Evolutionary conservation across 2,888 invertebrate species (phyloP).

Genomic region (Drosophila kambysellisi): DNA sequence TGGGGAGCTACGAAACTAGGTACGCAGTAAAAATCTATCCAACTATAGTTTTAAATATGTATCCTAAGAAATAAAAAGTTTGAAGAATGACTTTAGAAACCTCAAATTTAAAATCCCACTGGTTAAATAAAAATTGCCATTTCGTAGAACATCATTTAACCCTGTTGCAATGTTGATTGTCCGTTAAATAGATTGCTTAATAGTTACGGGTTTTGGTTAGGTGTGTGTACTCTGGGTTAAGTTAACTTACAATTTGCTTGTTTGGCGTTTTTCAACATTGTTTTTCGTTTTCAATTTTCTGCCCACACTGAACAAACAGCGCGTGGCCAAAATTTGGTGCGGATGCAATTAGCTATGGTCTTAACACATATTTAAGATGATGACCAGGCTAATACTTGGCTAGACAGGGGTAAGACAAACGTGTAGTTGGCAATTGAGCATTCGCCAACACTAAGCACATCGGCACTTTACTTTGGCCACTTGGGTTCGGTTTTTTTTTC

Average conservation of each 20-base stretch:
- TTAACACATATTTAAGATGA: not conserved
- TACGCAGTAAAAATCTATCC: slow-evolving; percentile 33
- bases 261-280: slow-evolving; percentile 48
- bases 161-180: not conserved
- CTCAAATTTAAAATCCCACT: slow-evolving; percentile 12
- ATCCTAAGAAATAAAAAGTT: not conserved
- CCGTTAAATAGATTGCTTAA: not conserved
- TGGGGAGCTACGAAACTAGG: slow-evolving; percentile 11
- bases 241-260: slow-evolving; percentile 62
- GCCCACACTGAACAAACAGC: slow-evolving; percentile 78
- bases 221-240: slow-evolving; percentile 29
- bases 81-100: not conserved
- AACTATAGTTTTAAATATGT: slow-evolving; percentile 5
- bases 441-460: slow-evolving; percentile 51
- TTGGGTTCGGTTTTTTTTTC: slow-evolving; percentile 25
- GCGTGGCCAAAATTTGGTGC: slow-evolving; percentile 58
- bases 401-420: not conserved
- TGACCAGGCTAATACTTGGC: not conserved
- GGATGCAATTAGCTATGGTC: slow-evolving; percentile 49
- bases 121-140: not conserved
- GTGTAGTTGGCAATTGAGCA: slow-evolving; percentile 7
- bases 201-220: slow-evolving; percentile 8
- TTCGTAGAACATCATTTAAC: not conserved
- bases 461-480: slow-evolving; percentile 59
- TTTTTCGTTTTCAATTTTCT: slow-evolving; percentile 56